Percentiles rank a stretch among this genome's conserved stretches.
Evolutionary conservation across 2,888 invertebrate genomes (phyloP).

Genomic region (Diarsia brunnea): DNA sequence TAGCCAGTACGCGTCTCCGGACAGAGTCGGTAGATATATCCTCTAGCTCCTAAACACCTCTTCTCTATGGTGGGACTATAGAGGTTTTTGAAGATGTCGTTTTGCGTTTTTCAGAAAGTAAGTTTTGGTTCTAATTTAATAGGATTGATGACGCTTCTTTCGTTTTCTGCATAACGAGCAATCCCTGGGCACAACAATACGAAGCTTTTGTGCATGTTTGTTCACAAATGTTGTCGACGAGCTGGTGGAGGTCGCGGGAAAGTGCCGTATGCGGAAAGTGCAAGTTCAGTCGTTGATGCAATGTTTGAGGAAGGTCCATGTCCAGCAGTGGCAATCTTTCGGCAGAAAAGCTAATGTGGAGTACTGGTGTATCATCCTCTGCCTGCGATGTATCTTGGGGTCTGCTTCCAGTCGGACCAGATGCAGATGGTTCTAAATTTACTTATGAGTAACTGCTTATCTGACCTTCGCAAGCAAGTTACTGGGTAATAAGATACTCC

Average conservation of each 20-base stretch:
- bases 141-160: background rate
- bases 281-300: background rate
- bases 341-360: background rate
- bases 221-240: background rate
- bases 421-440: background rate
- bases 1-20: background rate
- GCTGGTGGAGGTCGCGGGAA: background rate
- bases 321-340: background rate
- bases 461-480: background rate
- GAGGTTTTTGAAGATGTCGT: background rate
- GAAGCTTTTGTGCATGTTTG: background rate
- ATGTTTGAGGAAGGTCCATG: background rate
- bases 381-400: background rate
- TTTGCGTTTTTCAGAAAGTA: background rate
- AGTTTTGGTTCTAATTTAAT: background rate
- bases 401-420: background rate
- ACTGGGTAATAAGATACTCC: background rate
- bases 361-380: background rate
- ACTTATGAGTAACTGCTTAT: background rate
- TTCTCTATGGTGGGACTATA: background rate
- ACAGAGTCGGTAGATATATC: background rate
- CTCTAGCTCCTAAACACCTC: background rate
- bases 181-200: background rate
- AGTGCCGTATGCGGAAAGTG: background rate
- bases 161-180: background rate